Evolutionary conservation across 30 jellyfish, hydroid and myxozoan genomes (phyloP).

Genomic region (Aurelia sp.): DNA sequence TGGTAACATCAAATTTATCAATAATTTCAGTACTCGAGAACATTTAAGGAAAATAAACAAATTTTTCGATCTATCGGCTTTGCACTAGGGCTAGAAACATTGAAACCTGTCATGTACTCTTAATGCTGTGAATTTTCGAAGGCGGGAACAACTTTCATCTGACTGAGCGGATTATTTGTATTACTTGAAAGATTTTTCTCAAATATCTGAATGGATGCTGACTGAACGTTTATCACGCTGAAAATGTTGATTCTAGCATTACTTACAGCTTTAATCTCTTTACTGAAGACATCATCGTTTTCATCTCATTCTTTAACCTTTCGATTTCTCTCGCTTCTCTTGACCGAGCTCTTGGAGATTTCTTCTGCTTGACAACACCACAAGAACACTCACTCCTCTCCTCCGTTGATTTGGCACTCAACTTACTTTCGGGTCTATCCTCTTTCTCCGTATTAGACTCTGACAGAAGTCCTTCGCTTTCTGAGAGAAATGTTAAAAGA

Average conservation of each 20-base stretch:
- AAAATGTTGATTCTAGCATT: not conserved
- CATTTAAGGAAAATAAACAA: too few relatives aligned
- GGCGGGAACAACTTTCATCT: too few relatives aligned
- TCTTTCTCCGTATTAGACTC: not conserved
- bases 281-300: not conserved
- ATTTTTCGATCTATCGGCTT: too few relatives aligned
- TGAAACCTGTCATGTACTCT: too few relatives aligned
- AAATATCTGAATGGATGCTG: not conserved
- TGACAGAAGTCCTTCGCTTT: not conserved
- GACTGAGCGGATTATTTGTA: too few relatives aligned
- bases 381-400: not conserved
- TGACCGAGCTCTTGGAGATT: not conserved
- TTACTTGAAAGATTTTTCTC: too few relatives aligned
- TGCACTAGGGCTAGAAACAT: too few relatives aligned
- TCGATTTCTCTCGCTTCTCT: not conserved
- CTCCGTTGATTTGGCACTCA: not conserved
- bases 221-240: not conserved
- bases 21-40: too few relatives aligned
- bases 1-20: too few relatives aligned
- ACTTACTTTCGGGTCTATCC: not conserved
- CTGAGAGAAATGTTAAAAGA: too few relatives aligned
- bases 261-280: slow-evolving; percentile 16
- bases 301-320: not conserved
- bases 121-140: too few relatives aligned
- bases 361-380: not conserved